Percentiles rank a stretch among this genome's conserved stretches.
phyloP scores from a whole-genome alignment of 1,140 invertebrate species.

The Solenopsis invicta region DNA sequence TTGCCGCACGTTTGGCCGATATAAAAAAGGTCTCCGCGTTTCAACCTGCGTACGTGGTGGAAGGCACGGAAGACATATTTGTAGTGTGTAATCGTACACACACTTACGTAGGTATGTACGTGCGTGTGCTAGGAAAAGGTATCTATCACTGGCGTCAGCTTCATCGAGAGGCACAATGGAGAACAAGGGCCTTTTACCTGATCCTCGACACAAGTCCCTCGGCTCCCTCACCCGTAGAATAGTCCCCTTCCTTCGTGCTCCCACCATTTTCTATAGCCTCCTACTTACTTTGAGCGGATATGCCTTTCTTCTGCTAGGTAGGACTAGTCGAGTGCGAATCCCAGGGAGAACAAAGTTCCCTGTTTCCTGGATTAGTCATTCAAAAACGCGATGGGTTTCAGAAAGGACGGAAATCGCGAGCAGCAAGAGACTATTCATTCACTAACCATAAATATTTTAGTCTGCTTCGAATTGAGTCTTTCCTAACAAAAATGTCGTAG shows the following conservation, averaged over 20 bases:
- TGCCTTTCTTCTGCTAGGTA: slow-evolving; percentile 49
- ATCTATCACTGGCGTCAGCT: slow-evolving; percentile 83
- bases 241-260: slow-evolving; percentile 32
- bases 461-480: not conserved
- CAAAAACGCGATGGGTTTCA: slow-evolving; percentile 12
- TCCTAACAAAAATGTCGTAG: too few relatives aligned
- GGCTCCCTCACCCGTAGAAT: slow-evolving; percentile 9
- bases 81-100: slow-evolving; percentile 21
- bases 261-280: slow-evolving; percentile 68
- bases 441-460: not conserved
- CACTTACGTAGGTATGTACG: not conserved
- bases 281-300: slow-evolving; percentile 56
- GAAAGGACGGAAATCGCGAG: not conserved
- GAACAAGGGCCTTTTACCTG: slow-evolving; percentile 80
- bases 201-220: slow-evolving; percentile 76
- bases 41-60: slow-evolving; percentile 1
- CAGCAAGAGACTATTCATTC: not conserved
- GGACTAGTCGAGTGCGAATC: slow-evolving; percentile 15
- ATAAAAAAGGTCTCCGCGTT: slow-evolving; percentile 9
- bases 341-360: not conserved
- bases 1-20: not conserved
- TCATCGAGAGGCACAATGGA: slow-evolving; percentile 77
- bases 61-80: slow-evolving; percentile 19
- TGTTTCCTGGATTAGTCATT: slow-evolving; percentile 9
- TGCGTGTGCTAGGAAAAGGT: slow-evolving; percentile 65